Evolutionary conservation across 92 coral and sea anemone genomes (phyloP), one percentile per base, ranked within the genome.

Genomic region (Umimayanthus kanabou): DNA sequence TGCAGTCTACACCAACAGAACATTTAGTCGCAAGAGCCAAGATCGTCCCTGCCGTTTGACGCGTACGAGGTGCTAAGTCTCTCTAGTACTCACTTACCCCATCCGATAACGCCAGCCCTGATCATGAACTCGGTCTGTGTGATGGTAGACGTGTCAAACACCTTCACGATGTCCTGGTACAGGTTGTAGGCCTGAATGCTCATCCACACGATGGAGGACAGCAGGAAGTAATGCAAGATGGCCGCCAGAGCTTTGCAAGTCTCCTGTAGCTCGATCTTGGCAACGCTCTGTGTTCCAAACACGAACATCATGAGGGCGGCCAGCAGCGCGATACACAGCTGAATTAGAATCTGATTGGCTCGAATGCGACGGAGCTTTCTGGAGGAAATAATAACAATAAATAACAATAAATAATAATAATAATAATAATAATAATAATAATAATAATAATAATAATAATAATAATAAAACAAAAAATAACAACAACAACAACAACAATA

Each of bases 151-250:
- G 98, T 95, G 85, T 97, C 96, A 73, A 97, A 97, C 87, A 97
- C 99, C 92, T 95, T 97, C 18, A 97, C 99, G 43, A 97, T 92
- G 88, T 97, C 99, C 89, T 93, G 95, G 77, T 97, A 95, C 80
- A 97, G 47, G 85, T 95, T 97, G 90, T 97, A 92, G 2, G 99
- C 98, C 84, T 94, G 97, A 47, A 97, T 91, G 16, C 99, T 92
- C 93, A 95, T 93, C 99, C 99, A 97, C 9, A 90, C 92, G 66
- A 97, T 87, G 16, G 99, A 90, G 22, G 97, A 92, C 37, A 97
- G 85, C 57, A 97, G 90, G 84, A 95, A 97, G 87, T 93, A 97
- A 72, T 97, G 99, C 45, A 97, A 87, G 25, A 94, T 73, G 76
- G 91, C 90, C 0, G 99, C 94, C 28, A 94, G 40, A 4, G 90